These are phyloP conservation scores for Dinocampus coccinellae DNA, from an alignment of 2,888 invertebrate genomes.

Conservation along the genomic window DNA sequence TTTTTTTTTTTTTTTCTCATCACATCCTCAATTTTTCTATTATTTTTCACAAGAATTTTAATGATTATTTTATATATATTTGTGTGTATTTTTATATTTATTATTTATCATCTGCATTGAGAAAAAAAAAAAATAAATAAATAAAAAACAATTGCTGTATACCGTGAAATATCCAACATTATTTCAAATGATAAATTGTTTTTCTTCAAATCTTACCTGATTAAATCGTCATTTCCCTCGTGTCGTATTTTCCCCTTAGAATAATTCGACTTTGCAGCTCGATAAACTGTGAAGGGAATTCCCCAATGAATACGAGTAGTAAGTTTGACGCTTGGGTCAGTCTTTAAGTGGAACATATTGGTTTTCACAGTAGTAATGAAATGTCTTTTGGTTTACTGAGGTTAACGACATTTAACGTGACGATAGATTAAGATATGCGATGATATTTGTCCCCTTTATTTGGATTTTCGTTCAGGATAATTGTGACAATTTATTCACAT, in stretches of 20 bases:
- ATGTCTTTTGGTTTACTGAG: slow-evolving; percentile 47
- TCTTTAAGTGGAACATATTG: slow-evolving; percentile 61
- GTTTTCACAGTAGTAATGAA: slow-evolving; percentile 56
- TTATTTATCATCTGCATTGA: no score
- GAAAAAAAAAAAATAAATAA: no score
- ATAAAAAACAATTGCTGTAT: no score
- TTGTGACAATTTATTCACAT: neutral
- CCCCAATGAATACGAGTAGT: slow-evolving; percentile 41
- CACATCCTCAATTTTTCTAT: no score
- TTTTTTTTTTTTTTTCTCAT: no score
- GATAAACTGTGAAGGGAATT: slow-evolving; percentile 39
- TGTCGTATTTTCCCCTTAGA: neutral
- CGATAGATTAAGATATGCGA: slow-evolving; percentile 16
- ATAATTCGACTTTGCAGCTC: slow-evolving; percentile 19
- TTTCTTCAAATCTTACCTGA: neutral
- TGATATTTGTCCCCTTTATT: slow-evolving; percentile 7
- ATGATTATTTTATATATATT: no score
- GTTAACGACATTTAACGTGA: slow-evolving; percentile 41
- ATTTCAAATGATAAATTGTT: neutral
- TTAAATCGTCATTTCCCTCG: slow-evolving; percentile 28
- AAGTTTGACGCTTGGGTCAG: slow-evolving; percentile 48
- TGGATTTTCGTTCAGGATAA: neutral
- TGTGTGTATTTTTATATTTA: no score
- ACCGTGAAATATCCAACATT: neutral
- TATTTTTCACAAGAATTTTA: no score